Base-by-base conservation (phyloP, 1,140 invertebrate species). In the Drosophila parvula region DNA sequence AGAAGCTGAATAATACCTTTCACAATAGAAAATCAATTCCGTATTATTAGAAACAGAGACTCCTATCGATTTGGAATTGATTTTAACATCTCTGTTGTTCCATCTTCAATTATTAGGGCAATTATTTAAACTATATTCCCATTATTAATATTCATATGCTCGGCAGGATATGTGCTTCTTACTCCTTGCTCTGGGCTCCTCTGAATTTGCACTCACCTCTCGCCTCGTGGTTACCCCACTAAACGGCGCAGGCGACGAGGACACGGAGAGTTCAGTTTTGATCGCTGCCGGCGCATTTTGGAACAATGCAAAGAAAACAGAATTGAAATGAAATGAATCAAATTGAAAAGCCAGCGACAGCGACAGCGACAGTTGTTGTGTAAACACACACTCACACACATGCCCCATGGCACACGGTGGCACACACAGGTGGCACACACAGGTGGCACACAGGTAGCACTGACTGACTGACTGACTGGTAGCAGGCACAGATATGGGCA, bases 311-410 rank as follows among this genome's bases (percentile, higher is more conserved):
- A 70, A 50, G 78, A 64, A 67, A 81, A 74, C 47, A 71, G 74
- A 81, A 78, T 69, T 62, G 74, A 59, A 78, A 70, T 85, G 78
- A 81, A 84, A 81, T 80, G 74, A 85, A 85, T 77, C 77, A 69
- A 88, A 88, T 86, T 86, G 83, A 86, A 86, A 82, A 86, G 83
- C 83, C 65, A 74, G 63, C 59, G 79, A 50, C 48, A 50, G 45
- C 45, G 27, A 80, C 81, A 84, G 48, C 48, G 48, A 81, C 81
- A 81, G 67, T 79, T 79, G 57, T 85, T 75, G 60, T 55, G 56
- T 53, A 68, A 69, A 78, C 64, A 78, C 57, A 75, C 58, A 45
- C 59, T 38, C 12, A 22, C 48, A 43, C 32, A 40, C 18, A 58
- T 5, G 30, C 22, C 51, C 40, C 30, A 55, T 30, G 18, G 45